Evolutionary conservation across 2,888 invertebrate species (phyloP).

Genomic region (Sinhomidia bicolor): DNA sequence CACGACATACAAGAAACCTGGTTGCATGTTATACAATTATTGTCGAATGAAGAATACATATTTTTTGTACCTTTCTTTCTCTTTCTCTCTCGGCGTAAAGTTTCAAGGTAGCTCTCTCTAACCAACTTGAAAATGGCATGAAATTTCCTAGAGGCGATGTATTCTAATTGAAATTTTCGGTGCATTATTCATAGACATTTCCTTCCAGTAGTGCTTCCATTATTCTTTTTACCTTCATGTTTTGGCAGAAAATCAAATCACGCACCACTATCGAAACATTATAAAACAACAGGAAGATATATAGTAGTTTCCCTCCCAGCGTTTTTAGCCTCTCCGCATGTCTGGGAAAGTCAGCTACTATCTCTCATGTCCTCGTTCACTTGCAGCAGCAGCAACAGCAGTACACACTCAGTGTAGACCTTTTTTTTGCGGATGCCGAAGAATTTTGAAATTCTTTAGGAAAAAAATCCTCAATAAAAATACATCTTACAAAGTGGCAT

Average conservation of each 20-base stretch:
- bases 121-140: not conserved
- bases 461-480: not conserved
- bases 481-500: not conserved
- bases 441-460: not conserved
- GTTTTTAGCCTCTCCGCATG: not conserved
- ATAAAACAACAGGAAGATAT: not conserved
- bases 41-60: not conserved
- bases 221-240: not conserved
- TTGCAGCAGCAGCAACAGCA: no score
- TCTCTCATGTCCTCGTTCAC: not conserved
- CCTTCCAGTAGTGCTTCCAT: not conserved
- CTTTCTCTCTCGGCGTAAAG: no score
- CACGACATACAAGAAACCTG: not conserved
- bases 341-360: not conserved
- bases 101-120: not conserved
- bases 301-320: not conserved
- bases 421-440: not conserved
- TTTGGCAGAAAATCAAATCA: slow-evolving; percentile 37
- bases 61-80: not conserved
- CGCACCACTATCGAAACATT: not conserved
- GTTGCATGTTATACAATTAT: not conserved
- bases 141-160: slow-evolving; percentile 10
- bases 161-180: slow-evolving; percentile 21
- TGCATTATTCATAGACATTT: slow-evolving; percentile 36
- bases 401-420: no score